A percentile compares a stretch with the other conserved stretches of the same genome.
Conservation (phyloP, 2,113 vertebrate genomes). For the Osmerus eperlanus region DNA sequence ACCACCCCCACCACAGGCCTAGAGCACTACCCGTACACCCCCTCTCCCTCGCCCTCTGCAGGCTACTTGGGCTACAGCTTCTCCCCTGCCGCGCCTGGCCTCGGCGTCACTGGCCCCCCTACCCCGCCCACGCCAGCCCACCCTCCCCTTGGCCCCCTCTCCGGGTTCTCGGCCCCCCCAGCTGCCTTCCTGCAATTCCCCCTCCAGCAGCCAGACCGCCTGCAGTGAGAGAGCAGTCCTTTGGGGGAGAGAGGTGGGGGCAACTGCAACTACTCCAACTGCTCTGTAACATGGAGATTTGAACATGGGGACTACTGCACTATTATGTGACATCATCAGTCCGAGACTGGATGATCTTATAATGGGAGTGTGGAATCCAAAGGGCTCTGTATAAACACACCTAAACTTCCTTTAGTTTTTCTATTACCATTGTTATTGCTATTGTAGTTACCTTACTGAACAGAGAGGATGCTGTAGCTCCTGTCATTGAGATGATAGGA, state of each 20-base stretch:
- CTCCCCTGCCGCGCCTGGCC: conserved; percentile 70
- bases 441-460: conserved; percentile 6
- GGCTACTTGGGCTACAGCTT: conserved; percentile 86
- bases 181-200: conserved; percentile 87
- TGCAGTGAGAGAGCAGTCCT: conserved; percentile 73
- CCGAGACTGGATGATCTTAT: conserved; percentile 31
- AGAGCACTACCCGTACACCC: conserved; percentile 89
- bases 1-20: conserved; percentile 81
- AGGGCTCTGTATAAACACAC: conserved; percentile 62
- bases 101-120: conserved; percentile 63
- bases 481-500: conserved; percentile 14
- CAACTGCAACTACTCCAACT: background rate
- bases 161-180: conserved; percentile 67
- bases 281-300: too few relatives aligned
- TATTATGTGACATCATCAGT: conserved; percentile 51
- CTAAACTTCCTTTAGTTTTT: conserved; percentile 39
- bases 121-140: conserved; percentile 51
- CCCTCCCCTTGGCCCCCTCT: conserved; percentile 68
- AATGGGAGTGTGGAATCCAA: conserved; percentile 51
- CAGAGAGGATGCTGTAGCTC: conserved; percentile 7
- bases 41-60: conserved; percentile 84
- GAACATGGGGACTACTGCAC: conserved; percentile 35
- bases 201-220: conserved; percentile 83
- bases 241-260: conserved; percentile 6
- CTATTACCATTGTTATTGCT: conserved; percentile 11